Evolutionary conservation across 2,797 vertebrate genomes (phyloP), one percentile per base, ranked within the genome.

Genomic region (Mastacembelus armatus): DNA sequence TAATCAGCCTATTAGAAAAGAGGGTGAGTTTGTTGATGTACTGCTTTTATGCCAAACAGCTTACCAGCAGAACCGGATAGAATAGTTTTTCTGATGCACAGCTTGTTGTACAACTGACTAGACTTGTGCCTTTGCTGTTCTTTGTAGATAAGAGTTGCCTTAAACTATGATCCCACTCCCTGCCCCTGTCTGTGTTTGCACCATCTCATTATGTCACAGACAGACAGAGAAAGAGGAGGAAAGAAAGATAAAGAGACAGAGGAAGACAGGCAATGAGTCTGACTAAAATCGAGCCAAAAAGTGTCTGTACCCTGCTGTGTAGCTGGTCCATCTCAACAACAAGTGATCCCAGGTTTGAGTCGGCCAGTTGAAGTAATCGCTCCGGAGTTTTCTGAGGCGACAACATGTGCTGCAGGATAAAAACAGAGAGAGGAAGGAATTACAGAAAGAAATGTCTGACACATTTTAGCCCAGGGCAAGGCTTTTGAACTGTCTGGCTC

Each of bases 281-380:
- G n/a, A n/a, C 22, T 67, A 21, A 45, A 63, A 33, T 11, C 7
- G 12, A 78, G 56, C 42, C 49, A n/a, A 21, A 35, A 70, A 72
- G 42, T 5, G 54, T 67, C 48, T 57, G 7, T 80, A 99, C 98
- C 90, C 98, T 93, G 92, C 93, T 96, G 89, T 98, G 94, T 26
- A 99, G 92, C 48, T 98, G 97, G 87, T 98, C 95, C 95, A 98
- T 97, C 93, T 99, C 98, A 15, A 93, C 94, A 66, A 98, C 93
- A 40, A 98, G 92, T 0, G 95, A 96, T 87, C 93, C 95, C 86
- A 98, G 90, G 87, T 96, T 97, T 86, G 95, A 96, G 85, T 94
- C 95, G 18, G 97, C 96, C 91, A 98, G 88, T 78, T 96, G 94
- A 84, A 97, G 89, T 82, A 98, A 95, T 83, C 95, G 96, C 90